These are phyloP conservation scores for Orthosia gothica DNA, from an alignment of 2,888 invertebrate species.

Conservation along the genomic window DNA sequence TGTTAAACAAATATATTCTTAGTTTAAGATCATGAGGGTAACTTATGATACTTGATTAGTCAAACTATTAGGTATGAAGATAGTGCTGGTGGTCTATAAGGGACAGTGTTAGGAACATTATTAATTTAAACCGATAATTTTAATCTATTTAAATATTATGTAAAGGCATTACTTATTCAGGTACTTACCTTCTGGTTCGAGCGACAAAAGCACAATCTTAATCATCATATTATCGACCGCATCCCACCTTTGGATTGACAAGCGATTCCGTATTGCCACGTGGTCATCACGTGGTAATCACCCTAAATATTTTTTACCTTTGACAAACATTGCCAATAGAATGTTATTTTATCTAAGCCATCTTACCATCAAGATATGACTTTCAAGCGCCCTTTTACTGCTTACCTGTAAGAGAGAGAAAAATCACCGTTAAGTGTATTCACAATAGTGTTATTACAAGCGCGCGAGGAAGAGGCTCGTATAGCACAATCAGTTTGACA, in stretches of 20 bases:
- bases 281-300: no score
- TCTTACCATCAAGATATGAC: background rate
- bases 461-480: conserved; percentile 50
- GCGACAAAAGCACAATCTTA: background rate
- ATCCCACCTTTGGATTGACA: background rate
- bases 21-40: conserved; percentile 16
- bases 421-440: background rate
- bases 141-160: no score
- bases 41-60: background rate
- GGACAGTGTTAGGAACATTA: background rate
- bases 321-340: no score
- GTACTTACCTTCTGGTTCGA: background rate
- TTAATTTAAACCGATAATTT: background rate
- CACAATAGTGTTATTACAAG: conserved; percentile 13
- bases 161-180: background rate
- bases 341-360: no score
- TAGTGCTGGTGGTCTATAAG: background rate
- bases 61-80: background rate
- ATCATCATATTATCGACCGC: background rate
- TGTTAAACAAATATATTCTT: conserved; percentile 1
- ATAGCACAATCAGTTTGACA: conserved; percentile 64
- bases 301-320: no score
- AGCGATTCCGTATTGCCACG: no score
- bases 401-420: conserved; percentile 33
- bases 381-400: background rate